A percentile compares a stretch with the other conserved stretches of the same genome.
Conservation (phyloP, 2,888 invertebrate species). For the Torymus tubicola region DNA sequence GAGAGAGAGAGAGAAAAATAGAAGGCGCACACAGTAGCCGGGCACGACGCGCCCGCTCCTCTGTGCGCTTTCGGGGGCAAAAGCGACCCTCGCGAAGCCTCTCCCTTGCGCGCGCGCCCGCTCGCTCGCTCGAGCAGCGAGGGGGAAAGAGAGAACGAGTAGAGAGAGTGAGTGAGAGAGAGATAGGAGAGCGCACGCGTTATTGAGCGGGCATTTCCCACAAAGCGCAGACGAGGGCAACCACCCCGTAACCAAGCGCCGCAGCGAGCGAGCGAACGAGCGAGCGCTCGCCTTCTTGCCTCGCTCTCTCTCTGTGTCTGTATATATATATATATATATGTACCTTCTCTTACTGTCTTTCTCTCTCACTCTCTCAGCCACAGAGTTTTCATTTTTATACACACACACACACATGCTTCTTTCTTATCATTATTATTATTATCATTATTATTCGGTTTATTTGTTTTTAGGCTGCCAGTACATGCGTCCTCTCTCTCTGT, state of each 20-base stretch:
- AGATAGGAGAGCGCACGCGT: conserved; percentile 69
- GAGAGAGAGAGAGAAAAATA: conserved; percentile 25
- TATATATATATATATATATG: neutral
- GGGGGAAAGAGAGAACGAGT: conserved; percentile 41
- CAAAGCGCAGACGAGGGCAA: conserved; percentile 76
- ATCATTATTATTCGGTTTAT: neutral
- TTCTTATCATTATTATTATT: neutral
- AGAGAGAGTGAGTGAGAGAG: conserved; percentile 59
- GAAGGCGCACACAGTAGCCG: conserved; percentile 32
- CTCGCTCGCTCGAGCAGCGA: conserved; percentile 1
- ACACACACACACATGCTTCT: conserved; percentile 18
- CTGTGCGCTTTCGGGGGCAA: conserved; percentile 56
- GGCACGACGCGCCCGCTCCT: conserved; percentile 48
- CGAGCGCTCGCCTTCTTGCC: conserved; percentile 58
- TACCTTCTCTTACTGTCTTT: conserved; percentile 32
- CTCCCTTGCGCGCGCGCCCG: conserved; percentile 27
- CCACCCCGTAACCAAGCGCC: conserved; percentile 72
- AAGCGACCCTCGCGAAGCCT: conserved; percentile 53
- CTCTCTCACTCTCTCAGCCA: conserved; percentile 53
- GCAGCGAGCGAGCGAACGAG: conserved; percentile 60
- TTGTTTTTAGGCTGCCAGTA: neutral
- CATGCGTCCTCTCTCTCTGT: conserved; percentile 10
- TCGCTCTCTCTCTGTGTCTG: conserved; percentile 53
- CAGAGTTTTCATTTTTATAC: neutral
- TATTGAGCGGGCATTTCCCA: conserved; percentile 76